Conservation (phyloP, 2,113 vertebrate genomes). For the Tupaia tana region DNA sequence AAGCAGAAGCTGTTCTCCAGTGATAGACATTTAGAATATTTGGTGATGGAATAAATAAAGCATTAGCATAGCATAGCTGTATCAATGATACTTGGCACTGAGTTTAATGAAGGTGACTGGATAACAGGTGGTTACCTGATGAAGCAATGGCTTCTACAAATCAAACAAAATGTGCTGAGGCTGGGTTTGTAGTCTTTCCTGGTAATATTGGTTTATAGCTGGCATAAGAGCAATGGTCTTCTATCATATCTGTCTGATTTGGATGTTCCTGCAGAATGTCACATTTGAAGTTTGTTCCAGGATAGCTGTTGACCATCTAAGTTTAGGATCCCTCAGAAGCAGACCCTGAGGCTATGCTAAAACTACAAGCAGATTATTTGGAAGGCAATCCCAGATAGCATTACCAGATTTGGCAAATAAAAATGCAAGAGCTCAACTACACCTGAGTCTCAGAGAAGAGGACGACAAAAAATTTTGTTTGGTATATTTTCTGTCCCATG, state of each 20-base stretch:
- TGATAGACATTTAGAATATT: conserved; percentile 17
- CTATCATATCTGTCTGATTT: background rate
- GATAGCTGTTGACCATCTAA: background rate
- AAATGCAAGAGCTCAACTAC: background rate
- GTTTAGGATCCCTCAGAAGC: background rate
- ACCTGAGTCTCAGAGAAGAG: background rate
- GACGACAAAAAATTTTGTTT: background rate
- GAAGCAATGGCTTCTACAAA: conserved; percentile 53
- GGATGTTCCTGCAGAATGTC: background rate
- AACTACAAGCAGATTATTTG: background rate
- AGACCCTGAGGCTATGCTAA: background rate
- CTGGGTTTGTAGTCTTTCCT: conserved; percentile 46
- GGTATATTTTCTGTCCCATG: background rate
- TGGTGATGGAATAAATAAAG: conserved; percentile 1
- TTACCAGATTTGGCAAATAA: conserved; percentile 38
- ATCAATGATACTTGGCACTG: conserved; percentile 66
- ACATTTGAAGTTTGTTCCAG: conserved; percentile 48
- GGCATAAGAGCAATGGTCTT: background rate
- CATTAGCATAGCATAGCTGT: background rate
- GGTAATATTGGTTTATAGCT: background rate
- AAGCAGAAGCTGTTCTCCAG: conserved; percentile 16
- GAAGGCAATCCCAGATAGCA: background rate
- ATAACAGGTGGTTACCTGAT: conserved; percentile 69
- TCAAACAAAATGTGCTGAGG: conserved; percentile 2
- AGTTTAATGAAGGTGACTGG: conserved; percentile 63